Conservation (phyloP, 2,113 vertebrate genomes). For the Tragelaphus buxtoni region DNA sequence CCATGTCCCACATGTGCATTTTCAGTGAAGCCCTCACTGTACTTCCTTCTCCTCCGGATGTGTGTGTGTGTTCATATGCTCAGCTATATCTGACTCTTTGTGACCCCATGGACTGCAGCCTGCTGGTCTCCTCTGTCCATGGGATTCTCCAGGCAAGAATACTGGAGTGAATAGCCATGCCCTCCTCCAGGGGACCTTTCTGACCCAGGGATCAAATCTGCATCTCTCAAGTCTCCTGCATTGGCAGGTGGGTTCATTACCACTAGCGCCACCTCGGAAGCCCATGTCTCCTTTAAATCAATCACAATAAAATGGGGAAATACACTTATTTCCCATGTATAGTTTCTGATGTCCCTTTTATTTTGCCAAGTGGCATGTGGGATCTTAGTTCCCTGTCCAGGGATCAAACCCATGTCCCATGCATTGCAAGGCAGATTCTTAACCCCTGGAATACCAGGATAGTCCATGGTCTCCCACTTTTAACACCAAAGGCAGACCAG, state of each 20-base stretch:
- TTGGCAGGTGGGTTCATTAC: background rate
- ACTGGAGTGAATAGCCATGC: background rate
- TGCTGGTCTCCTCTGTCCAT: background rate
- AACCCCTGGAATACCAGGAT: background rate
- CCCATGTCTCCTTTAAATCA: background rate
- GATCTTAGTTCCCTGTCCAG: background rate
- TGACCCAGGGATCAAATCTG: background rate
- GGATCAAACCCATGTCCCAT: background rate
- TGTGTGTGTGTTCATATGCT: background rate
- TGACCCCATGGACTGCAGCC: background rate
- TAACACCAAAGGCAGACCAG: background rate
- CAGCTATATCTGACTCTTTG: background rate
- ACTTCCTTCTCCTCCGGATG: background rate
- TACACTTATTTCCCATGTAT: background rate
- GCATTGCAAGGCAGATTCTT: background rate
- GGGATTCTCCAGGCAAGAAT: background rate
- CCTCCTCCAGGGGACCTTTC: background rate
- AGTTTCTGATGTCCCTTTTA: background rate
- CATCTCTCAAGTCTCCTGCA: background rate
- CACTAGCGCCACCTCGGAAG: background rate
- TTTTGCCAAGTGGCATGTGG: background rate
- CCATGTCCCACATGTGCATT: too few relatives aligned
- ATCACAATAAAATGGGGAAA: background rate
- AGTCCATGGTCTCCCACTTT: background rate
- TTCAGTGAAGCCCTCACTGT: background rate